phyloP scores from a whole-genome alignment of 2,888 invertebrate species.

The Criorhina ranunculi region DNA sequence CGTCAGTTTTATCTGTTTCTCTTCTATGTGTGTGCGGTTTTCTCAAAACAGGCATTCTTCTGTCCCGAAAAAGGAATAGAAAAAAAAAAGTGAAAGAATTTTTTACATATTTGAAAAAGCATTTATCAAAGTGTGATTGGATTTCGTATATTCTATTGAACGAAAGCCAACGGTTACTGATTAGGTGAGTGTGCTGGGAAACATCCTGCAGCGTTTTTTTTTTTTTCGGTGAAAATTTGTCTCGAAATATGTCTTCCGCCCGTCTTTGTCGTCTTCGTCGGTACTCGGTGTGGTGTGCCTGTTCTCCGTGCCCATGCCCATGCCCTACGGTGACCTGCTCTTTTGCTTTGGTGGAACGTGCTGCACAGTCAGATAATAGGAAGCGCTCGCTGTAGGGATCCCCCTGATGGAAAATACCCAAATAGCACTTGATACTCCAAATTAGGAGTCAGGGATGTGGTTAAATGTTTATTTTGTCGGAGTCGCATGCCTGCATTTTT shows the following conservation, averaged over 20 bases:
- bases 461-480: conserved; percentile 30
- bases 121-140: conserved; percentile 5
- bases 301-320: no score
- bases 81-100: background rate
- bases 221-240: conserved; percentile 29
- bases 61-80: conserved; percentile 38
- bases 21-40: conserved; percentile 62
- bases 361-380: conserved; percentile 1
- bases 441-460: conserved; percentile 28
- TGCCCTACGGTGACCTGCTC: conserved; percentile 27
- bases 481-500: background rate
- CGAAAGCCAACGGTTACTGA: conserved; percentile 11
- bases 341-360: conserved; percentile 14
- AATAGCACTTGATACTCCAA: conserved; percentile 9
- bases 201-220: conserved; percentile 38
- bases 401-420: conserved; percentile 21
- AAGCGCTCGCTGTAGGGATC: conserved; percentile 20
- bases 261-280: conserved; percentile 50
- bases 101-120: conserved; percentile 28
- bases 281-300: conserved; percentile 15
- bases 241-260: conserved; percentile 25
- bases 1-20: conserved; percentile 49
- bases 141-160: conserved; percentile 10
- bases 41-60: conserved; percentile 40
- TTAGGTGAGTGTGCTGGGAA: conserved; percentile 52